Base-by-base conservation (phyloP, 2,113 vertebrate species). In the Peromyscus californicus region DNA sequence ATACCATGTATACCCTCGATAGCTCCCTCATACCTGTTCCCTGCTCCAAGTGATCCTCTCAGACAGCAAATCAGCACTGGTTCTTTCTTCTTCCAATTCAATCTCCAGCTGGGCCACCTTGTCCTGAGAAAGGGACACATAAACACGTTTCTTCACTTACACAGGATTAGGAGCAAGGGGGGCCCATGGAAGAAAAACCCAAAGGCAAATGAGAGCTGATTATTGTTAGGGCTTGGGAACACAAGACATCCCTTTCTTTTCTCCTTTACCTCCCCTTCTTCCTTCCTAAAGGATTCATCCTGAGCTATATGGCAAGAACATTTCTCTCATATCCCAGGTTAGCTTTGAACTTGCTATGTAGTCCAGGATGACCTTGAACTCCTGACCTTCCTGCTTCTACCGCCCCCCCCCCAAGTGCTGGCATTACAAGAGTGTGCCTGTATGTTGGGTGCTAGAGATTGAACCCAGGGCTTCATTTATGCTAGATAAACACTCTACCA, bases 1-100 rank as follows among this genome's bases (percentile, higher is more conserved):
- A 39, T 48, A 5, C 36, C 42, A 6, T 0, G 48, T 7, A 9
- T 9, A 31, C 8, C 69, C 5, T 21, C 2, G 2, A 9, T 69
- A n/a, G 12, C 12, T 0, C 36, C 0, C 26, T 15, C 19, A 94
- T 98, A 99, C 99, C 99, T 99, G 99, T 86, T 99, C 99, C 98
- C 99, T 98, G 98, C 99, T 99, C 96, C 99, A 97, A 95, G 98
- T 98, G 96, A 99, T 99, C 97, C 99, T 99, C 97, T 99, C 99
- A 42, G 99, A 99, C 97, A 99, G 98, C 97, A 99, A 98, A 96
- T 99, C 99, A 0, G 99, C 99, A 88, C 98, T 99, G 85, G 98
- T 99, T 98, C 99, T 99, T 98, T 99, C 99, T 98, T 99, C 99
- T 33, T 99, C 99, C 84, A 99, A 98, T 96, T 99, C 99, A 94